phyloP scores from a whole-genome alignment of 1,140 invertebrate species.

The Drosophila takahashii region DNA sequence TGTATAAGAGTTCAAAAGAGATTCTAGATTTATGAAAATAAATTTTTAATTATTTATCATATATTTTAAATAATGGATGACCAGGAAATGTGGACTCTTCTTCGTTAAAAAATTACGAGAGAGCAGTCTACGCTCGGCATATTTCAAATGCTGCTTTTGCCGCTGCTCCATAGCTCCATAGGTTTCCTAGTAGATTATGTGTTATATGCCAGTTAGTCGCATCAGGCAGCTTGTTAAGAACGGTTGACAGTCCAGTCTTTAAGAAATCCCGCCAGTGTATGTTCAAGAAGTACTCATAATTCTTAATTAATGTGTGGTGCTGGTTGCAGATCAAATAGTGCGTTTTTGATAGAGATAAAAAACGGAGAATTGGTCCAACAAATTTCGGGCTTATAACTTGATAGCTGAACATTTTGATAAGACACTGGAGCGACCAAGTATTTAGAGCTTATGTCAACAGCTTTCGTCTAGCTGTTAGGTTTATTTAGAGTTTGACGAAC shows the following conservation, averaged over 20 bases:
- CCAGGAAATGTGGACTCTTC: background rate
- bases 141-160: background rate
- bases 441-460: constrained; percentile 12
- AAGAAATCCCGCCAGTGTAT: background rate
- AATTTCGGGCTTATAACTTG: constrained; percentile 1
- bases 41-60: background rate
- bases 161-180: constrained; percentile 14
- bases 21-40: background rate
- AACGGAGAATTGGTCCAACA: constrained; percentile 17
- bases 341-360: constrained; percentile 31
- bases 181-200: constrained; percentile 60
- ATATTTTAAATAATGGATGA: background rate
- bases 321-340: constrained; percentile 34
- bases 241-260: constrained; percentile 23
- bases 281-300: background rate
- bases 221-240: constrained; percentile 25
- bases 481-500: constrained; percentile 16
- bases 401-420: constrained; percentile 17
- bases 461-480: constrained; percentile 9
- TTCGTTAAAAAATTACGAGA: background rate
- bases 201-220: constrained; percentile 56
- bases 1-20: background rate
- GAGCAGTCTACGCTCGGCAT: background rate
- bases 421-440: constrained; percentile 8
- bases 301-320: constrained; percentile 19